These are phyloP conservation scores for Folsomia manolachei DNA, from an alignment of 2,888 invertebrate species.

Conservation along the genomic window DNA sequence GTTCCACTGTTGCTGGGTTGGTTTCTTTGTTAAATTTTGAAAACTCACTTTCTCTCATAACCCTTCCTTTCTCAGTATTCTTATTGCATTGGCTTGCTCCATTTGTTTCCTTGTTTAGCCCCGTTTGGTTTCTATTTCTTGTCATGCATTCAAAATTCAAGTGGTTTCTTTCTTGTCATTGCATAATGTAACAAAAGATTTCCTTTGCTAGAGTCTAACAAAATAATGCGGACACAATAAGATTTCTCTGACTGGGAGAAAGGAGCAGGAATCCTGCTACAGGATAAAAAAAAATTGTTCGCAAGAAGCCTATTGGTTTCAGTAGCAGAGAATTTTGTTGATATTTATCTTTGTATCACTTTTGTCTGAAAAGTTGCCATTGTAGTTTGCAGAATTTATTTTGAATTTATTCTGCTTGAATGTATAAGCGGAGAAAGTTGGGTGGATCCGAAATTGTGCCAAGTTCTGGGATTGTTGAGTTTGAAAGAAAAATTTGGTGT, in stretches of 20 bases:
- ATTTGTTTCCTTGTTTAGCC: background rate
- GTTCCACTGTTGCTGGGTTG: background rate
- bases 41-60: background rate
- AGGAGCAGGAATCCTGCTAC: too few relatives aligned
- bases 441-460: too few relatives aligned
- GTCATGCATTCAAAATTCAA: background rate
- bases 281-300: too few relatives aligned
- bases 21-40: too few relatives aligned
- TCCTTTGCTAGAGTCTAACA: background rate
- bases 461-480: background rate
- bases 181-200: background rate
- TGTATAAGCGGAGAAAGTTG: background rate
- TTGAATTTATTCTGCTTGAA: too few relatives aligned
- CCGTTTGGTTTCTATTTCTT: background rate
- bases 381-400: too few relatives aligned
- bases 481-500: background rate
- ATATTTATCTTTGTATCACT: background rate
- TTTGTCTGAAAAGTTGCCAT: background rate
- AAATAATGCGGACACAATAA: background rate
- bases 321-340: background rate
- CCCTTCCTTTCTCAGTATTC: too few relatives aligned
- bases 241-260: background rate
- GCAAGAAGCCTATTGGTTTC: background rate
- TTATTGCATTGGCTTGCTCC: background rate
- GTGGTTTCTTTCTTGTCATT: background rate